These are phyloP conservation scores for Perca schrenkii DNA, from an alignment of 2,113 vertebrate genomes.

Conservation along the genomic window DNA sequence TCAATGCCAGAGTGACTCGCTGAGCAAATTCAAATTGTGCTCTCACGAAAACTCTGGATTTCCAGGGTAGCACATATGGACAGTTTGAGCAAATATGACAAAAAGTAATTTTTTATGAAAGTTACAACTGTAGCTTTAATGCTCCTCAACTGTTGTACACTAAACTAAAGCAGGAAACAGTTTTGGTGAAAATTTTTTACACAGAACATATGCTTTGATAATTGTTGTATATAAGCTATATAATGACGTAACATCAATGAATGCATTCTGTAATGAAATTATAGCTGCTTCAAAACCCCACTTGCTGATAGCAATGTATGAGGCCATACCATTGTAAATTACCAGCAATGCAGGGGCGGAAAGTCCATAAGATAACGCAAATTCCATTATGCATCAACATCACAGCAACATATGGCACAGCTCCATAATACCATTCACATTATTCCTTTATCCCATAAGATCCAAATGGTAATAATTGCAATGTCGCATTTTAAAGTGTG, in stretches of 20 bases:
- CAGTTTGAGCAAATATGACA: too few species aligned
- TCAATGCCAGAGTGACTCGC: too few species aligned
- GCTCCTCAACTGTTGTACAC: neutral
- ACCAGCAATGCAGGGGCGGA: neutral
- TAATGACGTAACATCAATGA: slow-evolving; percentile 20
- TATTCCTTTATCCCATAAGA: slow-evolving; percentile 39
- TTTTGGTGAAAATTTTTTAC: slow-evolving; percentile 39
- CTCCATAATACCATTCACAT: slow-evolving; percentile 30
- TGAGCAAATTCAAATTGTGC: too few species aligned
- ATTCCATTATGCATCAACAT: slow-evolving; percentile 52
- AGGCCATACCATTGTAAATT: slow-evolving; percentile 33
- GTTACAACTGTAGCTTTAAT: neutral
- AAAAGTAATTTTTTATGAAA: too few species aligned
- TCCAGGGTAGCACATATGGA: too few species aligned
- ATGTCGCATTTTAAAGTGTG: slow-evolving; percentile 13
- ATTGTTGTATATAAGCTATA: slow-evolving; percentile 23
- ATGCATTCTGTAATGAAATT: slow-evolving; percentile 16
- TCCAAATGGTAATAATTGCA: slow-evolving; percentile 34
- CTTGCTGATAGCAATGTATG: slow-evolving; percentile 31
- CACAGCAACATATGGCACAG: slow-evolving; percentile 54
- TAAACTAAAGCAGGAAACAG: neutral
- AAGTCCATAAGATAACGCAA: slow-evolving; percentile 50
- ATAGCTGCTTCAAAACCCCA: slow-evolving; percentile 26
- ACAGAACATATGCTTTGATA: slow-evolving; percentile 10
- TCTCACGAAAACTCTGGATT: too few species aligned